Evolutionary conservation across 2,888 invertebrate species (phyloP), one percentile per base, ranked within the genome.

Genomic region (Busseola fusca): DNA sequence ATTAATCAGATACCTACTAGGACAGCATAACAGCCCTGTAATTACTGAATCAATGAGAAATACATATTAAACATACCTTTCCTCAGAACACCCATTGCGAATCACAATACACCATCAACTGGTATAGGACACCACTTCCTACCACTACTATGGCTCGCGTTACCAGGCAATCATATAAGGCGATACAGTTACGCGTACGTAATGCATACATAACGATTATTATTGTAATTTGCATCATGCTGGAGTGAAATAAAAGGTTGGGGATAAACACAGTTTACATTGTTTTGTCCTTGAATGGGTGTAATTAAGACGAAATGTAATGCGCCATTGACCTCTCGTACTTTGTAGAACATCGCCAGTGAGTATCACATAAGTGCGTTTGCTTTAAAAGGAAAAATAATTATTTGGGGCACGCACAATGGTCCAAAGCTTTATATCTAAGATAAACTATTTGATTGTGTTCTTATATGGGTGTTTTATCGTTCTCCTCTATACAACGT

Each of bases 161-260:
- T 84, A 88, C 87, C 84, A 86, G 88, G 88, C 76, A 64, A 71
- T 70, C 91, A 89, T 91, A 93, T 88, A 92, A 84, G 91, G 93
- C 74, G 87, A 81, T 92, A 94, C 94, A 93, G 94, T 94, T 95
- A 95, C 82, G 82, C 82, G 78, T 87, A 88, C 89, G 91, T 81
- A 79, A 82, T 79, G 94, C 90, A 94, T 94, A 90, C 91, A 86
- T 91, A 93, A 94, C 92, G 78, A 86, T 85, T 87, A 89, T 89
- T 90, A 90, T 89, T 89, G 88, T 88, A 80, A 89, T 91, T 91
- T 91, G 89, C 91, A 90, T 91, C 88, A 91, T 69, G 60, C 54
- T 72, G 57, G 37, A 65, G 50, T 68, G 56, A 80, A 75, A 73
- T 75, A 75, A 86, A 82, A 80, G 69, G 76, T 73, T 69, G 64